phyloP scores from a whole-genome alignment of 2,113 vertebrate species.

The Lamprologus speciosus region DNA sequence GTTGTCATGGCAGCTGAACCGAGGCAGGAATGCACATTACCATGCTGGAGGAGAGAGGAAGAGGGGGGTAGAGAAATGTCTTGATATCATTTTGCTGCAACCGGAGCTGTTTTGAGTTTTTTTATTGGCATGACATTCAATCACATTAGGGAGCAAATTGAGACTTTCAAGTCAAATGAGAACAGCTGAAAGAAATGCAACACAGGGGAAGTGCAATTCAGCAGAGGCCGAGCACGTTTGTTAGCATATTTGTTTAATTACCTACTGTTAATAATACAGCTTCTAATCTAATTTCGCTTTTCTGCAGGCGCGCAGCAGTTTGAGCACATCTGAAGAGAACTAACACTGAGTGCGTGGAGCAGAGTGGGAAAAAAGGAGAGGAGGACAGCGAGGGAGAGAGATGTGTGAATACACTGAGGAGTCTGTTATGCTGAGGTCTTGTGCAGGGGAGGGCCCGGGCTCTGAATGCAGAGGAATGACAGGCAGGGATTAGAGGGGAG shows the following conservation, averaged over 20 bases:
- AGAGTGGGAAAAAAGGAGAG: neutral
- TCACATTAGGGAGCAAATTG: constrained; percentile 3
- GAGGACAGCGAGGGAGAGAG: neutral
- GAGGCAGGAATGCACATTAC: constrained; percentile 47
- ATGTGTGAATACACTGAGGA: constrained; percentile 27
- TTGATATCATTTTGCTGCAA: neutral
- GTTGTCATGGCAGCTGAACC: constrained; percentile 59
- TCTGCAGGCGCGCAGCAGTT: neutral
- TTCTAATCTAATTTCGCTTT: neutral
- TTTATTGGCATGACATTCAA: neutral
- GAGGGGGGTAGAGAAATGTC: neutral
- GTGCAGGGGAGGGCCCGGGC: constrained; percentile 40
- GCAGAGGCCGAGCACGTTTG: neutral
- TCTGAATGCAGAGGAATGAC: constrained; percentile 57
- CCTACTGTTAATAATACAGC: neutral
- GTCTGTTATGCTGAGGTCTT: constrained; percentile 32
- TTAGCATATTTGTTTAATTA: neutral
- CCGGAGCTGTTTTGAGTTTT: neutral
- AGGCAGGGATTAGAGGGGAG: constrained; percentile 62
- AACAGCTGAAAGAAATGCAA: neutral
- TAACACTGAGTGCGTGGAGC: neutral
- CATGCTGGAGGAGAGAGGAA: constrained; percentile 11
- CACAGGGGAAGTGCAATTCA: neutral
- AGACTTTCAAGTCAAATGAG: neutral
- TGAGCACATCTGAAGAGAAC: neutral